Percentiles rank a stretch among this genome's conserved stretches.
Evolutionary conservation across 1,140 invertebrate species (phyloP).

Genomic region (Lasioglossum albipes): DNA sequence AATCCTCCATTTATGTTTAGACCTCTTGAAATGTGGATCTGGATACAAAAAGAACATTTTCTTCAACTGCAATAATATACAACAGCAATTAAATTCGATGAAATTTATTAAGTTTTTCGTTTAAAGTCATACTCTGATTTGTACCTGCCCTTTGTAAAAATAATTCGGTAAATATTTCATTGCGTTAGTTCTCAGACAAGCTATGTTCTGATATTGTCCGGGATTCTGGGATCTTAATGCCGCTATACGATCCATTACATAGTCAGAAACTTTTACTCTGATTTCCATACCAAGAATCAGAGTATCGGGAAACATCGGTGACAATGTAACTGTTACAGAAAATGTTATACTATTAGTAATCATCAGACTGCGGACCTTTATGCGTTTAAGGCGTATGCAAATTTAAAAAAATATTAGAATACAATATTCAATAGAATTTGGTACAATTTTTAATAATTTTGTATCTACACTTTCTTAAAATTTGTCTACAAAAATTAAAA

Average conservation of each 20-base stretch:
- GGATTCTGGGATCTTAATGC: conserved; percentile 90
- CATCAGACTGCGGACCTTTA: too few species aligned
- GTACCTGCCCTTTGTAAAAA: conserved; percentile 95
- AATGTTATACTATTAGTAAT: neutral
- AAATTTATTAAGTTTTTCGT: conserved; percentile 10
- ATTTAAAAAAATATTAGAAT: too few species aligned
- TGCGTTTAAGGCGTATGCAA: too few species aligned
- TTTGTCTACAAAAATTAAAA: too few species aligned
- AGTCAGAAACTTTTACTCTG: conserved; percentile 98
- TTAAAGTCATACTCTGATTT: conserved; percentile 5
- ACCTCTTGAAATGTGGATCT: conserved; percentile 99
- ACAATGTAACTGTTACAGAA: conserved; percentile 87
- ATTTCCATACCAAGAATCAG: conserved; percentile 98
- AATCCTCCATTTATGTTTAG: conserved; percentile 99
- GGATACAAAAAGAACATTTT: conserved; percentile 99
- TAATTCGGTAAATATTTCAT: conserved; percentile 99
- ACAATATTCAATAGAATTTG: too few species aligned
- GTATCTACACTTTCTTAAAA: too few species aligned
- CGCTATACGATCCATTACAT: conserved; percentile 96
- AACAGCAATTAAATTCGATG: conserved; percentile 7
- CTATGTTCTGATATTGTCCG: conserved; percentile 94
- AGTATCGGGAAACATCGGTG: conserved; percentile 93
- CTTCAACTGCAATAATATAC: conserved; percentile 85
- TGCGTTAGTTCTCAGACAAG: conserved; percentile 97
- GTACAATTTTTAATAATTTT: too few species aligned